These are phyloP conservation scores for Procambarus clarkii DNA, from an alignment of 1,140 invertebrate species.

Conservation along the genomic window DNA sequence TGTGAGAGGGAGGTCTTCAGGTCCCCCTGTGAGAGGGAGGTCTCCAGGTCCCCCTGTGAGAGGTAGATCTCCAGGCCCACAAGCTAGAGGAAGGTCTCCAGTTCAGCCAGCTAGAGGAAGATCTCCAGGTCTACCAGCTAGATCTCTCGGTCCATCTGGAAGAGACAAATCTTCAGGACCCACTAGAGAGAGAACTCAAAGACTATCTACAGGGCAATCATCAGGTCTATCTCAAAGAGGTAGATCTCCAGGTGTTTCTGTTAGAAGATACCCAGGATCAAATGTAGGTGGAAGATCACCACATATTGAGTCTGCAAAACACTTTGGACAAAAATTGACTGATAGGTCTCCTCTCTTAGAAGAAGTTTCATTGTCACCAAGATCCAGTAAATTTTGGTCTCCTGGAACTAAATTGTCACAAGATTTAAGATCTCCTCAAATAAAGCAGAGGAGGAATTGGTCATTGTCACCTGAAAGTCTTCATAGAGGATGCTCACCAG, in stretches of 20 bases:
- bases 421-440: slow-evolving; percentile 2
- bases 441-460: neutral
- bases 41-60: neutral
- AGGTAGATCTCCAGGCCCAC: neutral
- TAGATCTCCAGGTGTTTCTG: neutral
- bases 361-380: slow-evolving; percentile 45
- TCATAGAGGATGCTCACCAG: slow-evolving; percentile 50
- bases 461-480: slow-evolving; percentile 22
- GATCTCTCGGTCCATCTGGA: slow-evolving; percentile 4
- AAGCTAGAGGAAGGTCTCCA: neutral
- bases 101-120: neutral
- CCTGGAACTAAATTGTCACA: neutral
- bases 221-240: slow-evolving; percentile 2
- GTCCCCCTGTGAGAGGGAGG: neutral
- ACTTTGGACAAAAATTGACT: neutral
- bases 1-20: neutral
- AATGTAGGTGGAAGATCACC: neutral
- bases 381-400: slow-evolving; percentile 39
- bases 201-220: neutral
- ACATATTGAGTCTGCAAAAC: neutral
- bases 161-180: slow-evolving; percentile 11
- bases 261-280: neutral
- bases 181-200: slow-evolving; percentile 3
- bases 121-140: neutral
- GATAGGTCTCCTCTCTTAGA: slow-evolving; percentile 33